A percentile compares a stretch with the other conserved stretches of the same genome.
These are phyloP conservation scores for rabbit (Oryctolagus cuniculus) DNA, from an alignment of 2,113 vertebrate genomes.

Conservation along the genomic window DNA sequence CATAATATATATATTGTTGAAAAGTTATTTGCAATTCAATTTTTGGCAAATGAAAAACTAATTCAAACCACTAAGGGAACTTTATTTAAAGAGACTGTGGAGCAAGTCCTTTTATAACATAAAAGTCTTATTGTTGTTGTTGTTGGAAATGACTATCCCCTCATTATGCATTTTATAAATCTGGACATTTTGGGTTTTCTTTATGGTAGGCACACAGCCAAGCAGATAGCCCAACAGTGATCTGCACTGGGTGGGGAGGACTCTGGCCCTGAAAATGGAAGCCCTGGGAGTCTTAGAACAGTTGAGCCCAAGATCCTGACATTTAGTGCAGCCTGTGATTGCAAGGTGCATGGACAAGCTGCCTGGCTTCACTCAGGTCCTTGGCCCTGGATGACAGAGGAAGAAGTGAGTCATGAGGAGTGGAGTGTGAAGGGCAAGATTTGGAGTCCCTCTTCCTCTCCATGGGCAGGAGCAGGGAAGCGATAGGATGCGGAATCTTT, in stretches of 20 bases:
- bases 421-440: neutral
- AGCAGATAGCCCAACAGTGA: neutral
- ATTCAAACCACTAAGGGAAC: conserved; percentile 66
- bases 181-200: conserved; percentile 1
- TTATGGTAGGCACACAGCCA: neutral
- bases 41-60: conserved; percentile 74
- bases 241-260: neutral
- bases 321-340: neutral
- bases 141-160: conserved; percentile 51
- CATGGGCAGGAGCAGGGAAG: neutral
- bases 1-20: conserved; percentile 65
- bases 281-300: neutral
- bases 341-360: neutral
- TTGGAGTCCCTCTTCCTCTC: neutral
- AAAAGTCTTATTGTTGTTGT: conserved; percentile 59
- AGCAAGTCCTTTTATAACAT: conserved; percentile 54
- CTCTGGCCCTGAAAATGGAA: neutral
- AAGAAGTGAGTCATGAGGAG: neutral
- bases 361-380: neutral
- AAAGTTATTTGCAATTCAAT: conserved; percentile 76
- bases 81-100: conserved; percentile 70
- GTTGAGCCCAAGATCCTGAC: neutral
- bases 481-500: neutral
- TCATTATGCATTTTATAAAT: conserved; percentile 56
- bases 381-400: neutral